phyloP scores from a whole-genome alignment of 1,140 invertebrate genomes.

The Drosophila subobscura region DNA sequence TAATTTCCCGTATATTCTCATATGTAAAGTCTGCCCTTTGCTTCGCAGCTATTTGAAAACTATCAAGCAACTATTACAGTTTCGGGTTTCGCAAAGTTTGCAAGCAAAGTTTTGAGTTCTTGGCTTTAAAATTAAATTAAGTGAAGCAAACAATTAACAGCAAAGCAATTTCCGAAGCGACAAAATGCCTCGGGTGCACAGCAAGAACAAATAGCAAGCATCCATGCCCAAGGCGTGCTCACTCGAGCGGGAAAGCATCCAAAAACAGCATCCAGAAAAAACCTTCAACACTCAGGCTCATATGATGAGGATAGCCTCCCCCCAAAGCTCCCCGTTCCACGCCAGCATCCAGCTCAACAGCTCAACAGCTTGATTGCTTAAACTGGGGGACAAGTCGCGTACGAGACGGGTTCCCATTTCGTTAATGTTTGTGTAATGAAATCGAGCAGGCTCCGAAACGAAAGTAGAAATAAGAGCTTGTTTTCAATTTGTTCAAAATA shows the following conservation, averaged over 20 bases:
- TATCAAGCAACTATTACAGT: slow-evolving; percentile 56
- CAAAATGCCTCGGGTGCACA: slow-evolving; percentile 57
- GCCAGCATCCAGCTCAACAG: slow-evolving; percentile 14
- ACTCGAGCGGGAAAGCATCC: slow-evolving; percentile 51
- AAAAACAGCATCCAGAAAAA: slow-evolving; percentile 14
- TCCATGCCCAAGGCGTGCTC: slow-evolving; percentile 26
- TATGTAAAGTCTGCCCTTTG: slow-evolving; percentile 19
- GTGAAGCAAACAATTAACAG: slow-evolving; percentile 75
- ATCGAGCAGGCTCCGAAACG: slow-evolving; percentile 8
- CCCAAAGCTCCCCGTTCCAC: slow-evolving; percentile 28
- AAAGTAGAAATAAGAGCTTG: slow-evolving; percentile 29
- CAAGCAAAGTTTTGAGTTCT: slow-evolving; percentile 46
- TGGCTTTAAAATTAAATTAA: slow-evolving; percentile 72
- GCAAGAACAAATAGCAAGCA: slow-evolving; percentile 52
- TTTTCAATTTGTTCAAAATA: slow-evolving; percentile 10
- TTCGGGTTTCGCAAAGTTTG: slow-evolving; percentile 49
- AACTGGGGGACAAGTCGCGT: slow-evolving; percentile 41
- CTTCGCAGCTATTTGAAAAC: slow-evolving; percentile 56
- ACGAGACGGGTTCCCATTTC: slow-evolving; percentile 7
- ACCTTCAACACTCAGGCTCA: slow-evolving; percentile 35
- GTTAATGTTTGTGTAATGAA: slow-evolving; percentile 19
- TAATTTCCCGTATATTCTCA: neutral
- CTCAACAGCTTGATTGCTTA: slow-evolving; percentile 37
- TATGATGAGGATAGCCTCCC: slow-evolving; percentile 26
- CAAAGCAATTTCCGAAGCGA: slow-evolving; percentile 75